Percentiles rank a stretch among this genome's conserved stretches.
Evolutionary conservation across 2,888 invertebrate species (phyloP).

Genomic region (Papilio elwesi): DNA sequence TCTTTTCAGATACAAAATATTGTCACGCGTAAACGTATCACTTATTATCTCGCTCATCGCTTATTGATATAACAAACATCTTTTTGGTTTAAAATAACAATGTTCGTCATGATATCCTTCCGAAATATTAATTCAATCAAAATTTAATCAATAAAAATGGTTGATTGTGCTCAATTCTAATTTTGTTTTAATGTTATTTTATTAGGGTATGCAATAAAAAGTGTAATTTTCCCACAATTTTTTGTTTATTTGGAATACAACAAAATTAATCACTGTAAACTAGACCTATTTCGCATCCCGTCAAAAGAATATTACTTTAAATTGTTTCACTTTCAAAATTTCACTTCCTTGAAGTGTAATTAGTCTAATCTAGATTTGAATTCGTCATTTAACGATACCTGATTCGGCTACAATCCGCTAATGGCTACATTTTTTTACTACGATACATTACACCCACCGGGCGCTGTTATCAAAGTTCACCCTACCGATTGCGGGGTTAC

Average conservation of each 20-base stretch:
- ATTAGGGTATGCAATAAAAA: too few relatives aligned
- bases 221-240: too few relatives aligned
- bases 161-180: not conserved
- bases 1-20: too few relatives aligned
- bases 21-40: not conserved
- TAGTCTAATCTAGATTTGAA: too few relatives aligned
- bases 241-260: too few relatives aligned
- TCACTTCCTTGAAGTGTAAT: too few relatives aligned
- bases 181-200: too few relatives aligned
- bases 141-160: not conserved
- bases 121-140: not conserved
- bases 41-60: not conserved
- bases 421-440: not conserved
- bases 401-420: not conserved
- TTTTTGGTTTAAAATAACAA: not conserved
- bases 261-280: too few relatives aligned
- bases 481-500: constrained; percentile 23
- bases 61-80: constrained; percentile 8
- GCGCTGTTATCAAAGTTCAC: constrained; percentile 8
- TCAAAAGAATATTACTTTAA: too few relatives aligned
- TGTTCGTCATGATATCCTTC: not conserved
- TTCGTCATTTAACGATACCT: too few relatives aligned
- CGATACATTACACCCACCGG: not conserved
- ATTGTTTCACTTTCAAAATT: too few relatives aligned
- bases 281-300: too few relatives aligned